These are phyloP conservation scores for Galendromus occidentalis DNA, from an alignment of 1,140 invertebrate genomes.

Conservation along the genomic window DNA sequence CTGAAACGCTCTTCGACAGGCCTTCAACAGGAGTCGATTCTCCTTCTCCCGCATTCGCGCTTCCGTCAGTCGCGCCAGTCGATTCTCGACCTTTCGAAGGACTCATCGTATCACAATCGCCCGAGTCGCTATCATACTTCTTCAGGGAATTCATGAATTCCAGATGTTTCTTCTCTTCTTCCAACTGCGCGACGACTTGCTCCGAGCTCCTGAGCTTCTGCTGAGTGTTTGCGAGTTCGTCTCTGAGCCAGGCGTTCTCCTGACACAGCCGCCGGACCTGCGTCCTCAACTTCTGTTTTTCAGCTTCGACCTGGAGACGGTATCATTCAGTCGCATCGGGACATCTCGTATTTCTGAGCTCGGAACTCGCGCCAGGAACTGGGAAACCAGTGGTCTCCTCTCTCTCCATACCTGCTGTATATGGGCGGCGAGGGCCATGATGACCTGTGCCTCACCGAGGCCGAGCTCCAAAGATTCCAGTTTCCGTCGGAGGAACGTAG, in stretches of 20 bases:
- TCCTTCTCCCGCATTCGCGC: not conserved
- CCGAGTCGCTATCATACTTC: slow-evolving; percentile 66
- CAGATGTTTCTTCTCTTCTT: slow-evolving; percentile 93
- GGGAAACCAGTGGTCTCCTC: too few species aligned
- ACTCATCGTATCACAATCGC: not conserved
- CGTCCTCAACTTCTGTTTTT: slow-evolving; percentile 93
- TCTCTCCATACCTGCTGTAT: slow-evolving; percentile 58
- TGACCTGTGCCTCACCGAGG: slow-evolving; percentile 86
- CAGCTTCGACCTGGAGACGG: slow-evolving; percentile 53
- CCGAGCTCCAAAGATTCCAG: slow-evolving; percentile 91
- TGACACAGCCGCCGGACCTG: slow-evolving; percentile 57
- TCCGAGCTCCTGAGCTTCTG: slow-evolving; percentile 87
- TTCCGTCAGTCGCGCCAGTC: not conserved
- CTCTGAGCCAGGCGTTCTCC: slow-evolving; percentile 96
- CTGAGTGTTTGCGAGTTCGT: slow-evolving; percentile 91
- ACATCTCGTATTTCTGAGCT: too few species aligned
- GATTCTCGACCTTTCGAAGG: not conserved
- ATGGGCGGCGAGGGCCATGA: slow-evolving; percentile 87
- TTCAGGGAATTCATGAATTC: slow-evolving; percentile 93
- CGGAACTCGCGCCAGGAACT: too few species aligned
- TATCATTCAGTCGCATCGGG: too few species aligned
- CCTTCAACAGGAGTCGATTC: not conserved
- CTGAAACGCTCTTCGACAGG: slow-evolving; percentile 10
- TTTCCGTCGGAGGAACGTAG: slow-evolving; percentile 68
- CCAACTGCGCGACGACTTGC: slow-evolving; percentile 69